phyloP scores from a whole-genome alignment of 2,113 vertebrate genomes.

The Saguinus midas region DNA sequence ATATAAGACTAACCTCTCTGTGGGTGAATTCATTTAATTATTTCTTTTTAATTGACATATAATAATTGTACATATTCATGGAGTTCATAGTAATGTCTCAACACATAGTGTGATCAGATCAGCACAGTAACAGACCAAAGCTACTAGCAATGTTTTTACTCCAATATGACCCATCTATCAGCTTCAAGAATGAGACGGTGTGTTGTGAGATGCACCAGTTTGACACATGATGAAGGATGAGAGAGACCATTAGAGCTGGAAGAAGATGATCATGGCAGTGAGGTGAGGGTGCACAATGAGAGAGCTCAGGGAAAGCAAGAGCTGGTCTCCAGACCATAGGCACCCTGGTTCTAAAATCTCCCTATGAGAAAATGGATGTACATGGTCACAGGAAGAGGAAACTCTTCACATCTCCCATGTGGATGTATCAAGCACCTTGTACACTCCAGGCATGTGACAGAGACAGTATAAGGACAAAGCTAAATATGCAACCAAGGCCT shows the following conservation, averaged over 20 bases:
- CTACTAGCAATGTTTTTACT: not conserved
- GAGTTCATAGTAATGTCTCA: no score
- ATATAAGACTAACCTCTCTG: not conserved
- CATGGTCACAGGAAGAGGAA: not conserved
- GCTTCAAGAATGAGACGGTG: not conserved
- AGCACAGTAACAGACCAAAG: not conserved
- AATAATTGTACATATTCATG: no score
- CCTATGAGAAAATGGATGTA: not conserved
- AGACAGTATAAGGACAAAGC: accelerated
- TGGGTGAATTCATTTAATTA: not conserved
- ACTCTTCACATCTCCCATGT: not conserved
- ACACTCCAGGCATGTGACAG: not conserved
- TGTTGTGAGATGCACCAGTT: not conserved
- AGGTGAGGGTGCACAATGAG: accelerated
- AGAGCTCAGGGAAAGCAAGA: not conserved
- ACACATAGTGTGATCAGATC: no score
- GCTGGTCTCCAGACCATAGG: not conserved
- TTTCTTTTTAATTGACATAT: no score
- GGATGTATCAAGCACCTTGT: not conserved
- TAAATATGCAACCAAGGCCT: not conserved
- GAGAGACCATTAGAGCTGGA: not conserved
- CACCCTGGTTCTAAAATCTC: not conserved
- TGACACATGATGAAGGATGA: not conserved
- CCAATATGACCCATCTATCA: not conserved
- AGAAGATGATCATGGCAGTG: not conserved